Percentiles rank a stretch among this genome's conserved stretches.
Evolutionary conservation across 1,140 invertebrate genomes (phyloP).

Genomic region (Orchesella cincta): DNA sequence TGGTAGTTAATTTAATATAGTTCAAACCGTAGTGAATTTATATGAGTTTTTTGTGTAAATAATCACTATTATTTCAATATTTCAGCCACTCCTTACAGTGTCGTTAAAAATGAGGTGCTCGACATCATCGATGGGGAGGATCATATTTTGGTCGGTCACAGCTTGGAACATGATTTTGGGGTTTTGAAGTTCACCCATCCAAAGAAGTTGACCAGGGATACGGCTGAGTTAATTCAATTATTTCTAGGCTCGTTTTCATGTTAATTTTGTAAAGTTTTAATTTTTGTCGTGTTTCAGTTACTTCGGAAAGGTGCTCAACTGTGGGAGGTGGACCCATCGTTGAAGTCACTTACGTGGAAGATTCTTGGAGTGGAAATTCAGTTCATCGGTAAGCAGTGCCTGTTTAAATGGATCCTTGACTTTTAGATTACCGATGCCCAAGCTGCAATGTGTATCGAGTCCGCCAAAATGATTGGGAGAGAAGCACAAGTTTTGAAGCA

Average conservation of each 20-base stretch:
- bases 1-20: slow-evolving; percentile 35
- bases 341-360: slow-evolving; percentile 75
- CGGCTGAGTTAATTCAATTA: slow-evolving; percentile 64
- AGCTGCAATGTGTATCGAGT: too few species aligned
- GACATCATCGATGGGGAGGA: slow-evolving; percentile 74
- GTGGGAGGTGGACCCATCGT: slow-evolving; percentile 66
- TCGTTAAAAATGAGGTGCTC: slow-evolving; percentile 74
- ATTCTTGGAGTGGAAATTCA: slow-evolving; percentile 82
- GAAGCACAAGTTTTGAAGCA: too few species aligned
- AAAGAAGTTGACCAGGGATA: slow-evolving; percentile 74
- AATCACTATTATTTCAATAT: too few species aligned
- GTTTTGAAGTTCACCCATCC: slow-evolving; percentile 84
- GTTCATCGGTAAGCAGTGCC: too few species aligned
- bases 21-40: slow-evolving; percentile 33
- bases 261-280: too few species aligned
- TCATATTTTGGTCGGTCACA: slow-evolving; percentile 82
- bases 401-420: too few species aligned
- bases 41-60: slow-evolving; percentile 48
- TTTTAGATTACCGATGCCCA: too few species aligned
- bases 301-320: not conserved
- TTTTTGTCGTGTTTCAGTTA: too few species aligned
- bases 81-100: slow-evolving; percentile 69
- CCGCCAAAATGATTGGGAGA: too few species aligned
- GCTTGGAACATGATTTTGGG: slow-evolving; percentile 79
- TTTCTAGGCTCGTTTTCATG: too few species aligned